Conservation (phyloP, 2,113 vertebrate species). For the Brienomyrus brachyistius region DNA sequence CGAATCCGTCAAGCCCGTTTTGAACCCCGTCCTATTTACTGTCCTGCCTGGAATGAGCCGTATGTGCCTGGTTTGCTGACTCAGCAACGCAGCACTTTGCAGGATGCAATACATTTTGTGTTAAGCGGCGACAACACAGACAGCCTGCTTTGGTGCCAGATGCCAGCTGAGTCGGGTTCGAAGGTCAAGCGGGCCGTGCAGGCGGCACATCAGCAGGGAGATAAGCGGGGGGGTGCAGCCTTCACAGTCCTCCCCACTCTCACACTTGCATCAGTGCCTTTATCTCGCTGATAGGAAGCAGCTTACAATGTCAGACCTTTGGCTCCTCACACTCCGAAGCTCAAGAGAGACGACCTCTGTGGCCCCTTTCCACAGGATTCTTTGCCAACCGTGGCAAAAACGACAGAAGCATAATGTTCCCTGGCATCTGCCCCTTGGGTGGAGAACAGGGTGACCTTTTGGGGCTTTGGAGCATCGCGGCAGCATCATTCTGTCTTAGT, state of each 20-base stretch:
- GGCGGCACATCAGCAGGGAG: neutral
- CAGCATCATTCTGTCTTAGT: neutral
- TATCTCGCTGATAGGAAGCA: neutral
- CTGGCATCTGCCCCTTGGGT: neutral
- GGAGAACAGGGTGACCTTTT: neutral
- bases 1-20: neutral
- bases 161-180: neutral
- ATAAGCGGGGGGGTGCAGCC: neutral
- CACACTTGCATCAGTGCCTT: neutral
- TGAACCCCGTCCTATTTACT: neutral
- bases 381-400: neutral
- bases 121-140: neutral
- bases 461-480: neutral
- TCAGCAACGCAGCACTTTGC: neutral
- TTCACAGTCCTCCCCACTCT: too few species aligned
- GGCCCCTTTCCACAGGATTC: neutral
- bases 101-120: neutral
- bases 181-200: neutral
- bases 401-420: neutral
- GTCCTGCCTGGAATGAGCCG: neutral
- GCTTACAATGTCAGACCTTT: constrained; percentile 3
- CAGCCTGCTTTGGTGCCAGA: neutral
- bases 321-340: neutral
- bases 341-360: neutral
- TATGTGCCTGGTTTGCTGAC: neutral